A percentile compares a stretch with the other conserved stretches of the same genome.
These are phyloP conservation scores for Drosophila neutralis DNA, from an alignment of 2,888 invertebrate genomes.

Conservation along the genomic window DNA sequence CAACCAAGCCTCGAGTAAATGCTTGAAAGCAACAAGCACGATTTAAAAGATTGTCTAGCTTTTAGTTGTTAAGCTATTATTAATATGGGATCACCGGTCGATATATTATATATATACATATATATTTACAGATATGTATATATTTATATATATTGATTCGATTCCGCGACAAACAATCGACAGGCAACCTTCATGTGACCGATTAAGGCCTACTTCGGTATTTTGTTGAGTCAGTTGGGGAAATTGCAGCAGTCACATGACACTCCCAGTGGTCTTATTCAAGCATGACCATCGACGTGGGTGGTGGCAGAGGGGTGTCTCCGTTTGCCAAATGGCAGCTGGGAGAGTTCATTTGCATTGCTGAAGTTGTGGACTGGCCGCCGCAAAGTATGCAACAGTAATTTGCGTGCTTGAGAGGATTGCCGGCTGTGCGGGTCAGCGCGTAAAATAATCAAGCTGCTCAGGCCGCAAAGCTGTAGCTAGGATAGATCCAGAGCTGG, in stretches of 20 bases:
- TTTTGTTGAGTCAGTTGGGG: background rate
- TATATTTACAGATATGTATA: no score
- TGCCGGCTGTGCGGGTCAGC: conserved; percentile 76
- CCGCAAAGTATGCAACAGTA: conserved; percentile 46
- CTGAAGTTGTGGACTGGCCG: conserved; percentile 17
- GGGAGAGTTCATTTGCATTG: conserved; percentile 8
- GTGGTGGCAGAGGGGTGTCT: background rate
- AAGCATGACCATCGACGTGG: background rate
- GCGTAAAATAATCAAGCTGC: conserved; percentile 76
- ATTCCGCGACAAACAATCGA: background rate
- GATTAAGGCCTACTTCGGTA: background rate
- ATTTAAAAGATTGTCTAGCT: background rate
- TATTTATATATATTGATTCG: background rate
- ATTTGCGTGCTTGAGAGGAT: conserved; percentile 23
- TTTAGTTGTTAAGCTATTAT: background rate
- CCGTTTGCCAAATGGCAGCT: background rate
- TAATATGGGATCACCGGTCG: background rate
- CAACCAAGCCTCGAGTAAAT: no score
- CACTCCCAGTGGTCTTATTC: background rate
- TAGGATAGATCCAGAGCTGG: conserved; percentile 1
- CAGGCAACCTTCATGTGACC: background rate
- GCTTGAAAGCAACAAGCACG: background rate
- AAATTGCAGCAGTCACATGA: background rate
- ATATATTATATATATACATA: background rate
- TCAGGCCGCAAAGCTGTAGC: background rate